Evolutionary conservation across 2,888 invertebrate species (phyloP), one percentile per base, ranked within the genome.

Genomic region (Helobdella robusta): DNA sequence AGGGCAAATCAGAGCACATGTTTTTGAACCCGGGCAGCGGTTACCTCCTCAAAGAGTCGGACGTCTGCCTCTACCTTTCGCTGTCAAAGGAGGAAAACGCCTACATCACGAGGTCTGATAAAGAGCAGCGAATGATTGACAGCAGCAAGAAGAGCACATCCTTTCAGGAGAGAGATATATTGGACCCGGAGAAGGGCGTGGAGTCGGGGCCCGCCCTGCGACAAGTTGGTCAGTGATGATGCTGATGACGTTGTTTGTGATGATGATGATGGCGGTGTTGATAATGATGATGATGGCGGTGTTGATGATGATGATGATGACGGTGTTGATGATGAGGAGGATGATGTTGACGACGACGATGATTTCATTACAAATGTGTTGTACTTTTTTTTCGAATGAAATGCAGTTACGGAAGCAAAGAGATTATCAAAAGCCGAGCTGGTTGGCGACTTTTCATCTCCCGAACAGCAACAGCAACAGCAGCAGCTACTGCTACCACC

Each of bases 81-180:
- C 93, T 95, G 73, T 93, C 93, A 52, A 94, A 95, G 79, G 95
- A 95, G 80, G 94, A 95, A 81, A 93, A 95, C 78, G 92, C 92
- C 11, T 89, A 92, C 56, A 93, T 94, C 69, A 76, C 77, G 59
- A 56, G 32, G 32, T 30, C 56, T 11, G 15, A n/a, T n/a, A 56
- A 56, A 28, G 32, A 56, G 32, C n/a, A n/a, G n/a, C n/a, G n/a
- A n/a, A n/a, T n/a, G n/a, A n/a, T n/a, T n/a, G 56, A 30, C n/a
- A 56, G 28, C 23, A 32, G 32, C 5, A 56, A 56, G 8, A 56
- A 56, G 15, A 32, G 11, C 25, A 32, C 56, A 56, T 25, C 56
- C n/a, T n/a, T 56, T 30, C 32, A 32, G 4, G 56, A 56, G 56
- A 56, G 32, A 30, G 56, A 56, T n/a, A 56, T 30, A 4, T n/a